phyloP scores from a whole-genome alignment of 2,888 invertebrate genomes.

The Fragum sueziense region DNA sequence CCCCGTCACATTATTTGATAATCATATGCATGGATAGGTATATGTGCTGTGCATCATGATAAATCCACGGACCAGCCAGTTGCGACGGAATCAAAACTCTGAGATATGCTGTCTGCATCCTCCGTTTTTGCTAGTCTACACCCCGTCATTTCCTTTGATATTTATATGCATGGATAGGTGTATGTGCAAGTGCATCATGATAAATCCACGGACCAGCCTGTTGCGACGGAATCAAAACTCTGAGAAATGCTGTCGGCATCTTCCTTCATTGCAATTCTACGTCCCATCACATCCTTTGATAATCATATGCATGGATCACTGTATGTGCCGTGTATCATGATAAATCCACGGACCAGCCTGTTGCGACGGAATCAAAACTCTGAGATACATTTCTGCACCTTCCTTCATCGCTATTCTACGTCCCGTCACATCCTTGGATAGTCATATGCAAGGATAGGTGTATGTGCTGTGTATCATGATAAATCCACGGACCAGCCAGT shows the following conservation, averaged over 20 bases:
- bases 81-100: conserved; percentile 61
- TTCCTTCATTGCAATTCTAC: conserved; percentile 74
- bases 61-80: conserved; percentile 64
- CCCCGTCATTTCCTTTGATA: conserved; percentile 72
- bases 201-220: conserved; percentile 62
- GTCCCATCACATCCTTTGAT: conserved; percentile 71
- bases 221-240: conserved; percentile 62
- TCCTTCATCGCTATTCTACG: conserved; percentile 74
- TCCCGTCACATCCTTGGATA: conserved; percentile 72
- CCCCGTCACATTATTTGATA: no score
- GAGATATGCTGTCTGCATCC: conserved; percentile 63
- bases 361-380: conserved; percentile 62
- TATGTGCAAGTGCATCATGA: no score
- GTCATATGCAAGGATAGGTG: no score
- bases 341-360: conserved; percentile 62
- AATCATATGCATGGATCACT: no score
- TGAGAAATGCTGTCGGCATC: conserved; percentile 65
- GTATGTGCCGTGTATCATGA: no score
- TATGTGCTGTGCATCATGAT: no score
- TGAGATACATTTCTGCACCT: conserved; percentile 64
- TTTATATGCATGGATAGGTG: no score
- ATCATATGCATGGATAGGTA: no score
- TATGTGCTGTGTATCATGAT: no score
- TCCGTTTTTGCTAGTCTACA: conserved; percentile 74
- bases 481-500: conserved; percentile 64